Evolutionary conservation across 2,113 vertebrate genomes (phyloP), one percentile per base, ranked within the genome.

Genomic region (Cololabis saira): DNA sequence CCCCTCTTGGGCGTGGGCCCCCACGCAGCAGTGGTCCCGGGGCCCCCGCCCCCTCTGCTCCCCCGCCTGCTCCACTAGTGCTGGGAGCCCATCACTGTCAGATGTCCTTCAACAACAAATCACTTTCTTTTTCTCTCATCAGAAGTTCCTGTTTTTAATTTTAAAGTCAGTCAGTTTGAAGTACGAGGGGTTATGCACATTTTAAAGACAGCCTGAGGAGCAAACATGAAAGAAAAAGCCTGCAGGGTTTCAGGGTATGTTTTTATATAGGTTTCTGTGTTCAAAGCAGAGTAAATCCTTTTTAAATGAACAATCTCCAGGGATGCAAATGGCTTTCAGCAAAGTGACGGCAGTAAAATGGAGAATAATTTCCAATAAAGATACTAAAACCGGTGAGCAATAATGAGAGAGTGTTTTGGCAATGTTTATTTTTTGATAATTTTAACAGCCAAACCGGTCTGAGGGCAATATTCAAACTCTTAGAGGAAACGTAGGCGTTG

Each of bases 361-460:
- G 33, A 51, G 40, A 58, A 24, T 30, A 51, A 5, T n/a, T 57
- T 57, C 3, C 18, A 45, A 7, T 40, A 40, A 21, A 4, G 12
- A 44, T 18, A 71, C 1, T 11, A 13, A 62, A 50, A 14, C 42
- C 12, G 67, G 15, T 42, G 2, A 62, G 24, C 43, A 65, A 45
- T 8, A 48, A 33, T 22, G 33, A 37, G 33, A 37, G 8, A 4
- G 45, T 55, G n/a, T 18, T 30, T 18, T 18, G 41, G 42, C 16
- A 67, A 48, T 18, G 69, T 8, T 72, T 78, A 17, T 40, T 67
- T 53, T 70, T 64, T 51, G 64, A 65, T 78, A 61, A 54, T 45
- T 67, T 78, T 69, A 50, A 76, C 18, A 52, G 41, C 22, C 59
- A 49, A 72, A 66, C 9, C 58, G 53, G 24, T 61, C 16, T 2